Percentiles rank a stretch among this genome's conserved stretches.
Conservation (phyloP, 1,140 invertebrate species). For the Drosophila erecta region DNA sequence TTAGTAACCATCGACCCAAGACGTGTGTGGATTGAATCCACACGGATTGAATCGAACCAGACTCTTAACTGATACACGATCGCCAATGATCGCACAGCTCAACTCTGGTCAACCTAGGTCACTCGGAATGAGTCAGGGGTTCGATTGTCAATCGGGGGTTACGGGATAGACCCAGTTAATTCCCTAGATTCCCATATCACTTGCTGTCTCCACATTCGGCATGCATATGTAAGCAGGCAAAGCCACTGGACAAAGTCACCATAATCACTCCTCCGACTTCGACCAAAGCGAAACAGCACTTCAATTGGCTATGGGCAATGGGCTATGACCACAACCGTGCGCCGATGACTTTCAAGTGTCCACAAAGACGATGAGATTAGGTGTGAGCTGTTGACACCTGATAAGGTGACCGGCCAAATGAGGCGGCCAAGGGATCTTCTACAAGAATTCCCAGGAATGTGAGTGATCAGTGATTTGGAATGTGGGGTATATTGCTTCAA, state of each 20-base stretch:
- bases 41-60: constrained; percentile 17
- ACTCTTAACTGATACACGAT: constrained; percentile 9
- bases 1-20: constrained; percentile 68
- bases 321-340: constrained; percentile 14
- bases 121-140: background rate
- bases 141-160: background rate
- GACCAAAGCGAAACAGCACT: constrained; percentile 28
- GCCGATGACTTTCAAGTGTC: constrained; percentile 38
- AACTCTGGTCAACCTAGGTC: constrained; percentile 1
- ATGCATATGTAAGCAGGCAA: constrained; percentile 24
- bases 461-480: background rate
- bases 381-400: constrained; percentile 27
- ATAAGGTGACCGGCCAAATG: constrained; percentile 32
- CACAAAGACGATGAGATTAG: constrained; percentile 39
- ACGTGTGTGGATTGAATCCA: constrained; percentile 52
- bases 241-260: constrained; percentile 29
- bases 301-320: constrained; percentile 24
- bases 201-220: constrained; percentile 1
- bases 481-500: background rate
- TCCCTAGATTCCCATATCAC: constrained; percentile 2
- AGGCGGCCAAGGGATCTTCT: constrained; percentile 9
- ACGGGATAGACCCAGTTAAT: constrained; percentile 14
- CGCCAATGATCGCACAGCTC: background rate
- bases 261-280: constrained; percentile 30
- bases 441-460: background rate